Percentiles rank a stretch among this genome's conserved stretches.
phyloP scores from a whole-genome alignment of 2,888 invertebrate species.

The Apamea sordens region DNA sequence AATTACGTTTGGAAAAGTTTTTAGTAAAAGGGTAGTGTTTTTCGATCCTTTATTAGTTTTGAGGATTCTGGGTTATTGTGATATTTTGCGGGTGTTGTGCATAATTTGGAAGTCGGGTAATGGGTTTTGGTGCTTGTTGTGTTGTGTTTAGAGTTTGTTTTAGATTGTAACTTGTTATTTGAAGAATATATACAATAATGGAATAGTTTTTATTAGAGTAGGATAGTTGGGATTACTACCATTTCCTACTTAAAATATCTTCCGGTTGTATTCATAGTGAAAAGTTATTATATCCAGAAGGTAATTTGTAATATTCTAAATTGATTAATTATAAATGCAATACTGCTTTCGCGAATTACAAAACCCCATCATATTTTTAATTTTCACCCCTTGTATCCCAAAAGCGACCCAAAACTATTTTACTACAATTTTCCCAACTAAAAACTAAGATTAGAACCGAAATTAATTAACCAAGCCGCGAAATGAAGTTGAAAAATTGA shows the following conservation, averaged over 20 bases:
- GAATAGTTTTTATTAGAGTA: conserved; percentile 1
- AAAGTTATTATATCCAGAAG: not conserved
- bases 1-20: conserved; percentile 81
- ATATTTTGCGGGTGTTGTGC: conserved; percentile 49
- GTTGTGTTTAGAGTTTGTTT: conserved; percentile 36
- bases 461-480: conserved; percentile 77
- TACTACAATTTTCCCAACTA: conserved; percentile 41
- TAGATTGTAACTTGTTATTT: conserved; percentile 10
- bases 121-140: conserved; percentile 3
- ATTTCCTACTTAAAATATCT: not conserved
- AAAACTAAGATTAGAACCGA: conserved; percentile 68
- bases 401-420: conserved; percentile 30
- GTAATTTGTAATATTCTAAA: not conserved
- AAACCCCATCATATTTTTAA: not conserved
- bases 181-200: not conserved
- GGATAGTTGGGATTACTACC: not conserved
- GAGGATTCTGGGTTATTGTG: conserved; percentile 57
- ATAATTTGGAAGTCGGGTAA: conserved; percentile 22
- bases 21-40: conserved; percentile 71
- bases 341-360: not conserved
- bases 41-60: conserved; percentile 71
- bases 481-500: conserved; percentile 87
- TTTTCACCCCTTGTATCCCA: not conserved
- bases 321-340: not conserved
- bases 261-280: not conserved